Evolutionary conservation across 35 echinoderm and acorn worm species (phyloP).

Genomic region (Ophioderma brevispina): DNA sequence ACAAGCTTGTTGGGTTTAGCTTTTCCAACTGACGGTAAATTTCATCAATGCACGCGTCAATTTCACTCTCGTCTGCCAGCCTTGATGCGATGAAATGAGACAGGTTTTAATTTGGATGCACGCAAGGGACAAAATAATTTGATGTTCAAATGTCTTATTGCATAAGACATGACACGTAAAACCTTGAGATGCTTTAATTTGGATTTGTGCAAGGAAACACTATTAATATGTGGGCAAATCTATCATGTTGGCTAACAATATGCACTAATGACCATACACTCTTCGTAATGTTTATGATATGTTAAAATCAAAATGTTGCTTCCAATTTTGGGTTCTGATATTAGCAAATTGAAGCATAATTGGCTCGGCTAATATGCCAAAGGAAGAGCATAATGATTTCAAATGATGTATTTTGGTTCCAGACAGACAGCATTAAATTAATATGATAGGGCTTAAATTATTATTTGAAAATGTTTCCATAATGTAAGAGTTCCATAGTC

Average conservation of each 20-base stretch:
- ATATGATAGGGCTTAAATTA: no score
- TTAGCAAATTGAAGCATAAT: no score
- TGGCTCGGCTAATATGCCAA: no score
- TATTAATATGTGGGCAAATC: background rate
- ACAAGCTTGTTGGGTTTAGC: slow-evolving; percentile 2
- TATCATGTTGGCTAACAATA: background rate
- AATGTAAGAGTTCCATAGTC: no score
- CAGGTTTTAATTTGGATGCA: slow-evolving; percentile 7
- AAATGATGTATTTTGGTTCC: no score
- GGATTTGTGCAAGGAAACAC: background rate
- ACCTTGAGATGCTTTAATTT: slow-evolving; percentile 10
- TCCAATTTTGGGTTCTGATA: no score
- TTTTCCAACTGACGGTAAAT: background rate
- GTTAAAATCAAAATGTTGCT: no score
- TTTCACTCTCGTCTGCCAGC: slow-evolving; percentile 2
- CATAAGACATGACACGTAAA: background rate
- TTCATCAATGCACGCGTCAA: slow-evolving; percentile 9
- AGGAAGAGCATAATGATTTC: no score
- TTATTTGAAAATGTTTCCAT: no score
- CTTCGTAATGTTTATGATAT: no score
- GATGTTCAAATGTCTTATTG: slow-evolving; percentile 11
- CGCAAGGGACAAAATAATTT: slow-evolving; percentile 13
- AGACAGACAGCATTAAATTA: no score
- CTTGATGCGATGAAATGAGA: slow-evolving; percentile 1
- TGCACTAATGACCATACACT: no score